Conservation (phyloP, 35 echinoderm and acorn worm species). For the Heliocidaris erythrogramma region DNA sequence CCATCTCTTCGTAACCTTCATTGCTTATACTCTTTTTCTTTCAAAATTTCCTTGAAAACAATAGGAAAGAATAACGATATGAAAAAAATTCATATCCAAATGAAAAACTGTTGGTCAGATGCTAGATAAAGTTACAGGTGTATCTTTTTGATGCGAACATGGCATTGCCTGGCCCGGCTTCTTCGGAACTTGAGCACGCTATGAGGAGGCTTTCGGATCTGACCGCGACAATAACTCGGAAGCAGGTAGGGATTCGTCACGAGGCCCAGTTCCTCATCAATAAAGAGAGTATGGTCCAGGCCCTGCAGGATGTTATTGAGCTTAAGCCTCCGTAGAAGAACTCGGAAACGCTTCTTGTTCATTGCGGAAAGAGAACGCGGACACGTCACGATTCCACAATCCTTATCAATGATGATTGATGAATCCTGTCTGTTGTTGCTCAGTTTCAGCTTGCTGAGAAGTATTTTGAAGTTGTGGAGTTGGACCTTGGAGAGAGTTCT, state of each 20-base stretch:
- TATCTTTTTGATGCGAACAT: conserved; percentile 15
- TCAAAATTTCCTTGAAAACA: not conserved
- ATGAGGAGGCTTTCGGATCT: not conserved
- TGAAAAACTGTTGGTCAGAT: not conserved
- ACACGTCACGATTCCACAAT: not conserved
- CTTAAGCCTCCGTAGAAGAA: not conserved
- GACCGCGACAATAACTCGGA: not conserved
- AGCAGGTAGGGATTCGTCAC: conserved; percentile 21
- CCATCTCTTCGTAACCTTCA: not conserved
- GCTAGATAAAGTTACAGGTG: not conserved
- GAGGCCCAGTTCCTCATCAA: conserved; percentile 13
- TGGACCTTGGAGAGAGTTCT: not conserved
- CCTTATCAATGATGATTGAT: not conserved
- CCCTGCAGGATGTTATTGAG: not conserved
- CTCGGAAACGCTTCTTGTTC: not conserved
- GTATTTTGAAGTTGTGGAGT: not conserved
- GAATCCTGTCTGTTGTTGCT: not conserved
- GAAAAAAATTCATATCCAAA: not conserved
- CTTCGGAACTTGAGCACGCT: conserved; percentile 1
- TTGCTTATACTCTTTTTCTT: not conserved
- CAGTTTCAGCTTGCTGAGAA: not conserved
- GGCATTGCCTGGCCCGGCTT: not conserved
- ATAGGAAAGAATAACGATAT: not conserved
- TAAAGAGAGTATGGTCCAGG: conserved; percentile 30
- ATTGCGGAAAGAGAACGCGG: not conserved